These are phyloP conservation scores for Sturmia bella DNA, from an alignment of 2,888 invertebrate species.

Conservation along the genomic window DNA sequence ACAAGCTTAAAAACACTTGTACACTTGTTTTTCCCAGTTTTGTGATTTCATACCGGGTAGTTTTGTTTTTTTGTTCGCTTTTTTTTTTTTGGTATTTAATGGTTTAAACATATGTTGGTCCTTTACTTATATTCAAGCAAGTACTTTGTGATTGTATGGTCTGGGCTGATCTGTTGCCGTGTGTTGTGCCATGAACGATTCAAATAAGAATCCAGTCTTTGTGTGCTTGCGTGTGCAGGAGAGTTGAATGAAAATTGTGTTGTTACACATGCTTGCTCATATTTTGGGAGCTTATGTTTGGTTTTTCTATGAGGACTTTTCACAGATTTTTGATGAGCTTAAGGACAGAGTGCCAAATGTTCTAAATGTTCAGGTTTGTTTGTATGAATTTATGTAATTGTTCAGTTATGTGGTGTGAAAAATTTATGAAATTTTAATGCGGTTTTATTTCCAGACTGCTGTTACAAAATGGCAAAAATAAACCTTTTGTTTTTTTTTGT, in stretches of 20 bases:
- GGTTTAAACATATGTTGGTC: constrained; percentile 44
- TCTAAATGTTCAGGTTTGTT: constrained; percentile 48
- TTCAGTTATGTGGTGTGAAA: constrained; percentile 60
- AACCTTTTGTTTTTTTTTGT: constrained; percentile 1
- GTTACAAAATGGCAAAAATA: constrained; percentile 25
- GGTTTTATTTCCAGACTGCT: constrained; percentile 38
- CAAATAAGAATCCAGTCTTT: not conserved
- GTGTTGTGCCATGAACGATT: constrained; percentile 13
- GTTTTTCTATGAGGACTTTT: constrained; percentile 51
- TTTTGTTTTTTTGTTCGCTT: constrained; percentile 9
- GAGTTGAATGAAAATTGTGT: constrained; percentile 10
- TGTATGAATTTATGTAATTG: constrained; percentile 58
- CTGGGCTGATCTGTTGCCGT: constrained; percentile 4
- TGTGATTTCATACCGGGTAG: constrained; percentile 10
- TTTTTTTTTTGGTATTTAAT: constrained; percentile 36
- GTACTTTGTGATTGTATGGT: constrained; percentile 18
- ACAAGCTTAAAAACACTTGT: constrained; percentile 70
- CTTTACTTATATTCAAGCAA: constrained; percentile 25
- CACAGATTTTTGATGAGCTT: constrained; percentile 58
- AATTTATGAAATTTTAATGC: constrained; percentile 66
- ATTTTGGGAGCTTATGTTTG: constrained; percentile 58
- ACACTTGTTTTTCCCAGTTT: constrained; percentile 13
- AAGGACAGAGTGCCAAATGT: constrained; percentile 52
- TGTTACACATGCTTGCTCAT: constrained; percentile 36
- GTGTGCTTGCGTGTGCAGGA: not conserved